Evolutionary conservation across 2,888 invertebrate genomes (phyloP).

Genomic region (Cylloceria caligata): DNA sequence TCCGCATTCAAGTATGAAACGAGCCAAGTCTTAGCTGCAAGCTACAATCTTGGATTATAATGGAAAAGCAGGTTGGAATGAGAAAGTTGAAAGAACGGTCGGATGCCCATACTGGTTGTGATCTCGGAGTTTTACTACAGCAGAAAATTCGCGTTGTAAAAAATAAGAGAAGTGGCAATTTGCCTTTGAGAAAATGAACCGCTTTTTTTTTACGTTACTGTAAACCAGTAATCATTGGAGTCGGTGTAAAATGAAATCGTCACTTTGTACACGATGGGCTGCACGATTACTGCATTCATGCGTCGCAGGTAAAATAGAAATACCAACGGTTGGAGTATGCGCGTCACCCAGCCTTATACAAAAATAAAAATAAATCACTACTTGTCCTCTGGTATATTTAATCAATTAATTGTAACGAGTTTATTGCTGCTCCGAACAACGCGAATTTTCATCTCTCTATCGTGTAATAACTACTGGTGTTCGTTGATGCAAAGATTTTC

Average conservation of each 20-base stretch:
- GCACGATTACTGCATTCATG: not conserved
- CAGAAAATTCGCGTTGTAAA: constrained; percentile 15
- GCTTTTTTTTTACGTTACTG: not conserved
- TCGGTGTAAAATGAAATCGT: not conserved
- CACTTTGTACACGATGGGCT: too few relatives aligned
- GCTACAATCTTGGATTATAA: not conserved
- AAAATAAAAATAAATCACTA: constrained; percentile 40
- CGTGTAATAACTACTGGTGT: constrained; percentile 18
- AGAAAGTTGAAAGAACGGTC: constrained; percentile 5
- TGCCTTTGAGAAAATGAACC: not conserved
- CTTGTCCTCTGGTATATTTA: not conserved
- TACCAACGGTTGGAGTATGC: not conserved
- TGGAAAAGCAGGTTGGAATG: not conserved
- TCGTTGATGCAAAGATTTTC: constrained; percentile 31
- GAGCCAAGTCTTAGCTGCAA: not conserved
- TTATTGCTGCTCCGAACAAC: constrained; percentile 18
- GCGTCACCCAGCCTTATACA: not conserved
- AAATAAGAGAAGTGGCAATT: constrained; percentile 7
- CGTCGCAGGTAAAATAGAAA: not conserved
- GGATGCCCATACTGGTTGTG: constrained; percentile 3
- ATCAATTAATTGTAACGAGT: constrained; percentile 31
- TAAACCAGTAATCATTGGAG: not conserved
- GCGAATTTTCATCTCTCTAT: constrained; percentile 32
- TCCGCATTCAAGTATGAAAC: constrained; percentile 11
- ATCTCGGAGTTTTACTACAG: not conserved